A percentile compares a stretch with the other conserved stretches of the same genome.
These are phyloP conservation scores for Sphaerodactylus townsendi DNA, from an alignment of 2,113 vertebrate genomes.

Conservation along the genomic window DNA sequence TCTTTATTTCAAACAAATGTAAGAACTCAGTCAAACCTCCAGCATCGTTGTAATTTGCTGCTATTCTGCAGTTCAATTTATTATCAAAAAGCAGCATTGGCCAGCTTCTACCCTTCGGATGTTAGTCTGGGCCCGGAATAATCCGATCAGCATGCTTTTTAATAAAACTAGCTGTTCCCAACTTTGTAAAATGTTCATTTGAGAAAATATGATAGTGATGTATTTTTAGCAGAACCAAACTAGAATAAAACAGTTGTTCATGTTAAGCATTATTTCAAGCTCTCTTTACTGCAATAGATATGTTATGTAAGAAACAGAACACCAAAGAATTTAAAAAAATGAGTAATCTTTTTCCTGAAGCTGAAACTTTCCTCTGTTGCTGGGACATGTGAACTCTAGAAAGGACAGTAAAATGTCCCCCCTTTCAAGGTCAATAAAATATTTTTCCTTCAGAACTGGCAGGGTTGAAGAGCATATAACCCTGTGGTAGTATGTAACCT, in stretches of 20 bases:
- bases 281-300: neutral
- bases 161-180: neutral
- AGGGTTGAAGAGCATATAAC: neutral
- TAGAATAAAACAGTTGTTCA: neutral
- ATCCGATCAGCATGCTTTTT: neutral
- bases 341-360: neutral
- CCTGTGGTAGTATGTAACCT: neutral
- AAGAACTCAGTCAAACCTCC: neutral
- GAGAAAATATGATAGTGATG: neutral
- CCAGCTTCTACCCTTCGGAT: neutral
- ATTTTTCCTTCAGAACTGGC: neutral
- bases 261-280: neutral
- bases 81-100: neutral
- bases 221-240: neutral
- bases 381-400: neutral
- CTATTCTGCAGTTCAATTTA: neutral
- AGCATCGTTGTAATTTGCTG: neutral
- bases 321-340: neutral
- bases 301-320: neutral
- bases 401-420: neutral
- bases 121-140: neutral
- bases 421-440: neutral
- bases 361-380: neutral
- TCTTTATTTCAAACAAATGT: neutral
- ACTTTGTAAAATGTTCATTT: neutral